phyloP scores from a whole-genome alignment of 2,888 invertebrate genomes.

The Drosophila subquinaria region DNA sequence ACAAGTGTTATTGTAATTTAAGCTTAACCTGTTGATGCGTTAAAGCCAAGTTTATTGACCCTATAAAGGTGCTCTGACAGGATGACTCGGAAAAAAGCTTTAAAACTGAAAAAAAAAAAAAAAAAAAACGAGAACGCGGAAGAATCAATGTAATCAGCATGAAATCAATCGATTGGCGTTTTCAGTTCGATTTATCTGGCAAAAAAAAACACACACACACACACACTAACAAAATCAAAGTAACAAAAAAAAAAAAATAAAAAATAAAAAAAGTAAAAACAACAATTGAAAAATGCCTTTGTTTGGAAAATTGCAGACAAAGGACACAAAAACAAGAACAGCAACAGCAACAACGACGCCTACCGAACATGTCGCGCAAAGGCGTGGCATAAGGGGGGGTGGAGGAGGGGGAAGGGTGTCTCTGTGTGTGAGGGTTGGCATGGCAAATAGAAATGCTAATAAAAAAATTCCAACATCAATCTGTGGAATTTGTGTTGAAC shows the following conservation, averaged over 20 bases:
- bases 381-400: conserved; percentile 37
- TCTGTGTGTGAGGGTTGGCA: conserved; percentile 14
- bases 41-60: not conserved
- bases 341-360: conserved; percentile 23
- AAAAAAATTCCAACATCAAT: conserved; percentile 82
- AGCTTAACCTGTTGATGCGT: conserved; percentile 1
- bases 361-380: conserved; percentile 29
- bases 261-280: conserved; percentile 26
- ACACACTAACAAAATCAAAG: conserved; percentile 40
- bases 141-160: conserved; percentile 77
- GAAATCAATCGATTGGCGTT: conserved; percentile 67
- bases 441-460: conserved; percentile 81
- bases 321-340: conserved; percentile 55
- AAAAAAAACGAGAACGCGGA: not conserved
- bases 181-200: conserved; percentile 49
- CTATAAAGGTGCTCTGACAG: not conserved
- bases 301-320: conserved; percentile 70
- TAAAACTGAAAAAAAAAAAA: not conserved
- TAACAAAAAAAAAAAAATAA: conserved; percentile 7
- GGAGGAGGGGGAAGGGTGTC: conserved; percentile 6
- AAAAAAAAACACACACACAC: not conserved
- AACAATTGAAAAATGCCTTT: conserved; percentile 82
- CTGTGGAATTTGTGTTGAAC: conserved; percentile 81
- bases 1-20: not conserved
- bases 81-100: not conserved